Base-by-base conservation (phyloP, 2,113 vertebrate genomes). In the Rhinichthys klamathensis region DNA sequence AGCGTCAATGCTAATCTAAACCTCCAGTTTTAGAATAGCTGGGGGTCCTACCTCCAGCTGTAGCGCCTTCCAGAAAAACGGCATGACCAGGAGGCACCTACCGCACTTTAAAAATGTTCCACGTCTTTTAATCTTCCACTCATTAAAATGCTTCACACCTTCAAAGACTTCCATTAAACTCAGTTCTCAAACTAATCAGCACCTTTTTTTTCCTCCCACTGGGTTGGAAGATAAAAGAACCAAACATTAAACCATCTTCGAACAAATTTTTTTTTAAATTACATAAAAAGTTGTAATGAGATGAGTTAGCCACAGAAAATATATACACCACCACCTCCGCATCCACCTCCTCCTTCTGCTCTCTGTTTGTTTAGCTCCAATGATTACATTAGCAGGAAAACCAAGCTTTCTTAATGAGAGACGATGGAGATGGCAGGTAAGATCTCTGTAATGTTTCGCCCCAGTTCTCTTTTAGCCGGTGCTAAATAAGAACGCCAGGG, bases 101-200 rank as follows among this genome's bases (percentile, higher is more conserved):
- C 44, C 23, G 30, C 54, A 54, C 49, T 84, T 70, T 74, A 25
- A 72, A 86, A 74, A 74, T 25, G 38, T 56, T 56, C 58, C 58
- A 35, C 56, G 13, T 78, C 76, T 82, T 65, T 86, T 65, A 51
- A 65, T 61, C 77, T 82, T 61, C 74, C 51, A 49, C 51, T 70
- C 80, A 88, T 86, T 88, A 83, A 83, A 80, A 75, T 80, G 56
- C 75, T 86, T 76, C 35, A 74, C 46, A 54, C 75, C 83, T 85
- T 85, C 80, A 85, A 79, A 88, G 84, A 56, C 60, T 56, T 80
- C 80, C 41, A 25, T 46, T 72, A 80, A 85, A 82, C 49, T 32
- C 21, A 21, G 30, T 82, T 65, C 60, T 51, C 27, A 70, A 78
- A 75, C 74, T 78, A 80, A 86, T 88, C 78, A 80, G 75, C 74